Evolutionary conservation across 2,888 invertebrate genomes (phyloP).

Genomic region (Agrotis puta): DNA sequence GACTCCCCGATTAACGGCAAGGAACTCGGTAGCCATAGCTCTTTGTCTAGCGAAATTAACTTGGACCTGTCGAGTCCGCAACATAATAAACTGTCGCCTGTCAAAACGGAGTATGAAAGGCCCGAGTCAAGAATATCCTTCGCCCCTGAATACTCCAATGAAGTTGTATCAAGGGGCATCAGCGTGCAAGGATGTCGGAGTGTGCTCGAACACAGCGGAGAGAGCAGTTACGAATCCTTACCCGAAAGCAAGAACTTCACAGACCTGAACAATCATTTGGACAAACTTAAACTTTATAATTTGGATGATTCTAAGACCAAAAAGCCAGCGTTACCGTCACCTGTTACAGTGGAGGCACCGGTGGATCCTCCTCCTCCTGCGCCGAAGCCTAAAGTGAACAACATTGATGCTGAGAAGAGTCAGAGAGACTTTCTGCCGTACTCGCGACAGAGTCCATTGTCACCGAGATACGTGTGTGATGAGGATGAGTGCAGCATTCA

Average conservation of each 20-base stretch:
- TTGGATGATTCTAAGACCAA: constrained; percentile 73
- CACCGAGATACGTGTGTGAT: constrained; percentile 93
- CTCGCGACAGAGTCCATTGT: constrained; percentile 88
- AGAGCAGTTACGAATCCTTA: constrained; percentile 81
- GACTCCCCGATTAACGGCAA: constrained; percentile 87
- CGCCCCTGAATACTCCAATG: constrained; percentile 84
- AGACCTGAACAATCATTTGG: constrained; percentile 79
- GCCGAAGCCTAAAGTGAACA: constrained; percentile 77
- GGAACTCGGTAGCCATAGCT: constrained; percentile 86
- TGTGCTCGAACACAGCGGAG: constrained; percentile 82
- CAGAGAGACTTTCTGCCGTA: constrained; percentile 80
- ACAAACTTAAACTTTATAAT: constrained; percentile 81
- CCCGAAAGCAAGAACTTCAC: constrained; percentile 76
- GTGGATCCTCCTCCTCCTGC: constrained; percentile 71
- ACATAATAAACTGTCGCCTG: constrained; percentile 80
- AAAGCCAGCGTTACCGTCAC: constrained; percentile 76
- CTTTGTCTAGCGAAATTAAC: constrained; percentile 91
- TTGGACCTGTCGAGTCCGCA: constrained; percentile 90
- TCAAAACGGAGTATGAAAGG: constrained; percentile 81
- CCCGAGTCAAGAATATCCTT: constrained; percentile 83
- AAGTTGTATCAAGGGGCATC: constrained; percentile 84
- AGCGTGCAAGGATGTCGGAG: constrained; percentile 83
- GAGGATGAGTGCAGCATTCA: constrained; percentile 96
- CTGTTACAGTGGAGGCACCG: constrained; percentile 71
- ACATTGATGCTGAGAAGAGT: constrained; percentile 78